A percentile compares a stretch with the other conserved stretches of the same genome.
Evolutionary conservation across 2,113 vertebrate genomes (phyloP).

Genomic region (Limnothrissa miodon): DNA sequence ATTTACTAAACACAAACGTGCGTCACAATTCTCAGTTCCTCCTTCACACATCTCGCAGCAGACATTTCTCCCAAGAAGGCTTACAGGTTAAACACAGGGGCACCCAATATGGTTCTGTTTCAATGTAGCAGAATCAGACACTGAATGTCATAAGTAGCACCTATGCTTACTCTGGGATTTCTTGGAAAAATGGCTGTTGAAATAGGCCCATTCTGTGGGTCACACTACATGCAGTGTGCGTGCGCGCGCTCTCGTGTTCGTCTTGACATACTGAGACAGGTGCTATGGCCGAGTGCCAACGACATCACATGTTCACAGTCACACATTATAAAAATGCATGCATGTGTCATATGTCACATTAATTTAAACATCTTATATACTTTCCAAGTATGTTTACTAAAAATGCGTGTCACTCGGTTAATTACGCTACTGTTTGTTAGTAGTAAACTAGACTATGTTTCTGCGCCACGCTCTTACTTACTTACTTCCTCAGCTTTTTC

Average conservation of each 20-base stretch:
- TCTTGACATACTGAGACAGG: background rate
- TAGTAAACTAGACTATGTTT: no score
- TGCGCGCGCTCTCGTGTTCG: background rate
- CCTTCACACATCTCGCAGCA: background rate
- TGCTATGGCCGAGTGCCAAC: background rate
- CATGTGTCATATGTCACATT: background rate
- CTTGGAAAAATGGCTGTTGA: no score
- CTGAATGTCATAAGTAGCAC: no score
- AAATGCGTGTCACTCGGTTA: background rate
- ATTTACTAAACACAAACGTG: background rate
- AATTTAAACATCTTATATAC: background rate
- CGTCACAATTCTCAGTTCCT: constrained; percentile 13
- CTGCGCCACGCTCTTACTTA: background rate
- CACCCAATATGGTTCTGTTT: no score
- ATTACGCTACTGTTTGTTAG: no score
- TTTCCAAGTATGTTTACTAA: background rate
- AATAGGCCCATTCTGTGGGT: no score
- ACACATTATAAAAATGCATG: background rate
- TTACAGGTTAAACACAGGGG: no score
- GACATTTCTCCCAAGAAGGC: no score
- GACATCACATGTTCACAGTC: background rate
- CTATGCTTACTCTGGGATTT: no score
- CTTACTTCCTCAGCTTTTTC: background rate
- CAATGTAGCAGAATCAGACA: no score
- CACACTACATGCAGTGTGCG: background rate